Base-by-base conservation (phyloP, 2,113 vertebrate genomes). In the Varanus salvator region DNA sequence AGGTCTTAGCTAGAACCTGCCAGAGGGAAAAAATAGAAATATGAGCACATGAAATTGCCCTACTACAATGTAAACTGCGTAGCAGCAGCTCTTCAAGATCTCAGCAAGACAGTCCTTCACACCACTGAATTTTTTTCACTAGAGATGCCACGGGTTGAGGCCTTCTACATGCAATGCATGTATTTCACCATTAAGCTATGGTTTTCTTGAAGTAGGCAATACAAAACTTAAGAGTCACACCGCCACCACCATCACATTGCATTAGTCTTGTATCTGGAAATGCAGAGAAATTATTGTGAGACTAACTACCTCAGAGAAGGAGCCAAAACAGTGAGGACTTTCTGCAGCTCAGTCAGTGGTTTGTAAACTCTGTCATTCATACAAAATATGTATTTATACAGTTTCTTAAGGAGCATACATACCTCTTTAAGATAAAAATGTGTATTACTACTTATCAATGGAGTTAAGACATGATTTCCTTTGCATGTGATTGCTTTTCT, bases 1-100 rank as follows among this genome's bases (percentile, higher is more conserved):
- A 80, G 29, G 50, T 78, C 44, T 75, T 69, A 38, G 64, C 88
- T 17, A 93, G 71, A 80, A 92, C 38, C 91, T 76, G 50, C 9
- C 78, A 48, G 48, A 87, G 27, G 25, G 88, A 85, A n/a, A n/a
- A 81, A 52, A 54, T 23, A 17, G 34, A 31, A 44, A 64, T 1
- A 77, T 27, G 25, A 76, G 31, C 54, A 83, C 5, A 14, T 66
- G 29, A 48, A 75, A 38, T 6, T 60, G 68, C 52, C 21, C 60
- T 60, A 64, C 14, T 44, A 21, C 34, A 76, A 44, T 21, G 12
- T 38, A 19, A 19, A 27, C 27, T 50, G 38, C 57, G 21, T 75
- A 34, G 71, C 31, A 57, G 34, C n/a, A 76, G 14, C 54, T 19
- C 52, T 86, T 52, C 54, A 38, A 11, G 6, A 15, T 29, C 69